phyloP scores from a whole-genome alignment of 2,888 invertebrate genomes.

The Calliopum simillimum region DNA sequence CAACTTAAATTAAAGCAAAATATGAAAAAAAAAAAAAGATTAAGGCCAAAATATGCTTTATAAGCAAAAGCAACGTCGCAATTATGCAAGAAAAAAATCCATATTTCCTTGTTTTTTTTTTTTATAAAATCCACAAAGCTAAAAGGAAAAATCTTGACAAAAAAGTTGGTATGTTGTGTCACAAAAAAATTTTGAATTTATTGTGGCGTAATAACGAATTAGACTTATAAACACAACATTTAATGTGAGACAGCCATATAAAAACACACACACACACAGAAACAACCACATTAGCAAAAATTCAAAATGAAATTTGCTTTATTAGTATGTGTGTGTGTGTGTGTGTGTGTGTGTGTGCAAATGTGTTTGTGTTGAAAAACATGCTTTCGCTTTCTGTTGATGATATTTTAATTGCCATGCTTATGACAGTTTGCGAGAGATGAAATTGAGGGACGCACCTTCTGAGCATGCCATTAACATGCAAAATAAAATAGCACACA shows the following conservation, averaged over 20 bases:
- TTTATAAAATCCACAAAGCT: no score
- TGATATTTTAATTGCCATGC: background rate
- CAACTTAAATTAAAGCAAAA: no score
- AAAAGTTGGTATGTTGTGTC: no score
- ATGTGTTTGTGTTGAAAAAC: slow-evolving; percentile 2
- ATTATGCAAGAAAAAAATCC: no score
- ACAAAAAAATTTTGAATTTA: no score
- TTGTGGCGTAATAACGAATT: no score
- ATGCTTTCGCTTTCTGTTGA: no score
- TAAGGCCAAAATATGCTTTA: no score
- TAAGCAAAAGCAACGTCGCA: no score
- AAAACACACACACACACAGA: slow-evolving; percentile 2
- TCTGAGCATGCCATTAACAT: slow-evolving; percentile 11
- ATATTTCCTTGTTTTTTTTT: no score
- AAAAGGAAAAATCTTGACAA: no score
- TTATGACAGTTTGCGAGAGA: background rate
- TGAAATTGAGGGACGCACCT: slow-evolving; percentile 8
- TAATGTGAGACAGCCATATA: background rate
- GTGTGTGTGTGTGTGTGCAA: background rate
- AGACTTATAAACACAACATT: background rate
- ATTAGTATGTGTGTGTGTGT: background rate
- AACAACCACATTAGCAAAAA: background rate
- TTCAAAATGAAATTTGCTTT: background rate
- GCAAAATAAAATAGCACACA: background rate
- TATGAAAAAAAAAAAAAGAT: no score